Evolutionary conservation across 2,113 vertebrate species (phyloP), one percentile per base, ranked within the genome.

Genomic region (Cairina moschata): DNA sequence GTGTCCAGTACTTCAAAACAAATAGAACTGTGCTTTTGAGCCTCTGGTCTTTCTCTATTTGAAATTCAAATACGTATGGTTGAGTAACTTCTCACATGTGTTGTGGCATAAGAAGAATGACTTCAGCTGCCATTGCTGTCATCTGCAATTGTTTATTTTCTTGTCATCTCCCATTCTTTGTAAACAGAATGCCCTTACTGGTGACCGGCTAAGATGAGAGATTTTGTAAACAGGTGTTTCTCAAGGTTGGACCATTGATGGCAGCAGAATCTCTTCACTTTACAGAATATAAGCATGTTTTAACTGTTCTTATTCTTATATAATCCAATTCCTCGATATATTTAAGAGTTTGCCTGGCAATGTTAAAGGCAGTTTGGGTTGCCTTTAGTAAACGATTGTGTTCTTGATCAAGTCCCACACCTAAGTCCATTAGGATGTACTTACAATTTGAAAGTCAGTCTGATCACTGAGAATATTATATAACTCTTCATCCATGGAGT

Each of bases 51-150:
- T 89, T 73, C 14, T 28, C 18, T 62, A 2, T 69, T 87, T 84
- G 74, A 85, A 89, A 95, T 76, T 79, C 59, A 60, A 23, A 62
- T 91, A 65, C 79, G 2, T 69, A 11, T 78, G 54, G 54, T 87
- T 95, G 46, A 89, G 12, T 91, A 83, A 89, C 59, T 96, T 91
- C 62, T 95, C 71, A 40, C 59, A 71, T 84, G 82, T 95, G 78
- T 34, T 89, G 28, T 71, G 74, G 68, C 44, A 58, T 55, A 74
- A 86, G 71, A 84, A 83, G 32, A 91, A 42, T 58, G 46, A 44
- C 66, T 92, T 93, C 58, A 72, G 28, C 34, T 93, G 80, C 22
- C n/a, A 8, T 63, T 88, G 58, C 42, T 88, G 13, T 77, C 42
- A 87, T 66, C 81, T 91, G 72, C 63, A 88, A 12, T 66, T 79